Evolutionary conservation across 1,140 invertebrate genomes (phyloP), one percentile per base, ranked within the genome.

Genomic region (Sminthurinus signatus): DNA sequence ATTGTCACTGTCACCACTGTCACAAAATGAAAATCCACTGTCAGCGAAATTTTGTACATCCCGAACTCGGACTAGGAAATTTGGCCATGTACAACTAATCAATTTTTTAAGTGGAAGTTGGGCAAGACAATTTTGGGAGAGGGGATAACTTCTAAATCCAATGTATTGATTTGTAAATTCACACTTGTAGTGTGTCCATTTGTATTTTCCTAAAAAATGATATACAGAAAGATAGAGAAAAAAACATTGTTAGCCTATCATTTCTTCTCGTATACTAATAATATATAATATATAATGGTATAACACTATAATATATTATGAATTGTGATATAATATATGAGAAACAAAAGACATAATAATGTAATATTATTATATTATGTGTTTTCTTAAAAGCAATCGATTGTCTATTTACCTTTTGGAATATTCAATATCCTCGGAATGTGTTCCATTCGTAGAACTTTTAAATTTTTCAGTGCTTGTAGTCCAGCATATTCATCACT

Each of bases 361-460:
- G n/a, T n/a, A n/a, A n/a, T n/a, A n/a, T n/a, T n/a, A n/a, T n/a
- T n/a, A n/a, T n/a, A n/a, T n/a, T n/a, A n/a, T n/a, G n/a, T n/a
- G n/a, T n/a, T n/a, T n/a, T n/a, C n/a, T n/a, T n/a, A n/a, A n/a
- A n/a, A n/a, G n/a, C n/a, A n/a, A n/a, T n/a, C n/a, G n/a, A n/a
- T n/a, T n/a, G n/a, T n/a, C n/a, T 60, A 51, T 15, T 64, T 54
- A 14, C 56, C 61, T 17, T 36, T 58, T 2, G 67, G 67, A 46
- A 69, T 69, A 23, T 59, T 52, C 4, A 69, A 31, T 0, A 21
- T 43, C 15, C 67, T 50, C 1, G 67, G 67, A 62, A 69, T 65
- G 36, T 69, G 67, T 52, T 69, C 67, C 62, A 69, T 43, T 25
- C 62, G 48, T 15, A 69, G 59, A 14, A 57, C 44, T 54, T 62